Base-by-base conservation (phyloP, 2,888 invertebrate species). In the Amphipoea lucens region DNA sequence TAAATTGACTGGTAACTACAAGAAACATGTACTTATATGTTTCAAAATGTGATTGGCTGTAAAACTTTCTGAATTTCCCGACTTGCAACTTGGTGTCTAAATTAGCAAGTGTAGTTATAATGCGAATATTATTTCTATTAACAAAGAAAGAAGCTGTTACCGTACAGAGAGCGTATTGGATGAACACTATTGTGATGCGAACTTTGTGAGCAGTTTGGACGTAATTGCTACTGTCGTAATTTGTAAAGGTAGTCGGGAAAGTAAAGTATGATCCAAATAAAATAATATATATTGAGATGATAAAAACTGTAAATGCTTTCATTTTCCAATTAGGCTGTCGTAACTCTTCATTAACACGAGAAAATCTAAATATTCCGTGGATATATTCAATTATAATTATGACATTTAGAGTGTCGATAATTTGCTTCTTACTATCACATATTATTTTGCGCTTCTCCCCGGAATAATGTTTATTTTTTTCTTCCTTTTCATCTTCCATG, bases 191-290 rank as follows among this genome's bases (percentile, higher is more conserved):
- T 29, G 20, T 74, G 63, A 74, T 65, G 40, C 84, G 84, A 67
- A 82, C 40, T 79, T 84, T 84, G 9, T 84, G 67, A 78, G 84
- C 84, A 63, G 54, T 78, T 79, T 62, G 54, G 11, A 84, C 84
- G 60, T 81, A 78, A 84, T 81, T 84, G 29, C 23, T 4, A 36
- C 29, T 84, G 45, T 81, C 84, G 36, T 83, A 77, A 65, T 78
- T 78, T 2, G 67, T 84, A 67, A 71, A 84, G 40, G 14, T 71
- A 48, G 62, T 62, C 14, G 78, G 84, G 23, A 67, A 79, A n/a
- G n/a, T n/a, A 57, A 84, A 84, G 67, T 71, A 81, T 94, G 45
- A 45, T 60, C 29, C 72, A 62, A 82, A 82, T 40, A 82, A 85
- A 68, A 73, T 70, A 20, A 81, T 40, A 48, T 69, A 85, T 40